Conservation (phyloP, 1,140 invertebrate genomes). For the Drosophila albomicans region DNA sequence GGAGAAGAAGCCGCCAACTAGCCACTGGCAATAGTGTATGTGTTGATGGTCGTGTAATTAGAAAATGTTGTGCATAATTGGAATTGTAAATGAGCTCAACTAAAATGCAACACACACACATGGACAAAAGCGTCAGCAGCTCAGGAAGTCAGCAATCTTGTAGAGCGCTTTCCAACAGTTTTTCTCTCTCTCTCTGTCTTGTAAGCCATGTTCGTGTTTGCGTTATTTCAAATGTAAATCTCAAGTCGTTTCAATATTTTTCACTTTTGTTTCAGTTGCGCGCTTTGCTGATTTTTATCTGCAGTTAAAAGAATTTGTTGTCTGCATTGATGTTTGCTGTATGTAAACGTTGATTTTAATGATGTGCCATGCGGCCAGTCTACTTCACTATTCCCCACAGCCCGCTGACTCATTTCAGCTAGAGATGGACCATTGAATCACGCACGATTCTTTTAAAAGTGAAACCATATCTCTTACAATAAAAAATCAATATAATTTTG, state of each 20-base stretch:
- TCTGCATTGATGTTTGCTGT: constrained; percentile 80
- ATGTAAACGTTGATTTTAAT: constrained; percentile 83
- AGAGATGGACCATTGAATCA: neutral
- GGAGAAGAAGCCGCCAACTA: neutral
- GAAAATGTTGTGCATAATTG: constrained; percentile 84
- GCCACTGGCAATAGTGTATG: neutral
- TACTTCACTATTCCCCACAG: neutral
- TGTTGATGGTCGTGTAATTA: constrained; percentile 83
- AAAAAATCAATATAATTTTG: too few relatives aligned
- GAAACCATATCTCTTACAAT: neutral
- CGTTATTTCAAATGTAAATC: constrained; percentile 81
- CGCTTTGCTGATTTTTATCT: constrained; percentile 81
- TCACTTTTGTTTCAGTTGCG: constrained; percentile 75
- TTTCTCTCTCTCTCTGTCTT: constrained; percentile 9
- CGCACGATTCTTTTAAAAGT: neutral
- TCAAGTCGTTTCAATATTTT: constrained; percentile 62
- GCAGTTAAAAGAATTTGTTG: constrained; percentile 81
- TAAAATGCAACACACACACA: constrained; percentile 43
- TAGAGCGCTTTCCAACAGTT: constrained; percentile 40
- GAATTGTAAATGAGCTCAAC: constrained; percentile 79
- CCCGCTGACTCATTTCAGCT: neutral
- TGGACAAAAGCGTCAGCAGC: constrained; percentile 32
- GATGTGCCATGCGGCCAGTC: constrained; percentile 68
- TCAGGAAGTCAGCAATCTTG: constrained; percentile 56
- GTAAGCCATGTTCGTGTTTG: constrained; percentile 66